phyloP scores from a whole-genome alignment of 2,797 vertebrate species.

The Coregonus suidteri region DNA sequence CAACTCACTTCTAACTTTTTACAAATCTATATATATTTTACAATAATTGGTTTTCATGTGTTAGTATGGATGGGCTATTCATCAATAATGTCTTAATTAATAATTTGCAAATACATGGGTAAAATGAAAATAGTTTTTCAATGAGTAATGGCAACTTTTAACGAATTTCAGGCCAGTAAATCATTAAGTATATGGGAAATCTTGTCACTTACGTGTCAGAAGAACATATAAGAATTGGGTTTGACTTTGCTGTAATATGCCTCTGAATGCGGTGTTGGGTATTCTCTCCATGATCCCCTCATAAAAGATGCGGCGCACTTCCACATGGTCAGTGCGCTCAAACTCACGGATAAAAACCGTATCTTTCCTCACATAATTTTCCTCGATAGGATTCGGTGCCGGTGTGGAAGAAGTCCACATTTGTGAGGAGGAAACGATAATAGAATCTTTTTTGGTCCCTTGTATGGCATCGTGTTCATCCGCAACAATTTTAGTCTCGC shows the following conservation, averaged over 20 bases:
- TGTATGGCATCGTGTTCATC: slow-evolving; percentile 91
- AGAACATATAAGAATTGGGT: slow-evolving; percentile 88
- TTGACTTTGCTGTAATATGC: slow-evolving; percentile 85
- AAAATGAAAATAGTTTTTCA: slow-evolving; percentile 8
- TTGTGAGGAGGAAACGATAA: slow-evolving; percentile 78
- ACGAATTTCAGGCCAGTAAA: not conserved
- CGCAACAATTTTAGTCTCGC: slow-evolving; percentile 97
- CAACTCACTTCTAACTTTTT: not conserved
- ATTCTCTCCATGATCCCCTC: slow-evolving; percentile 96
- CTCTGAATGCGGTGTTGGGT: slow-evolving; percentile 92
- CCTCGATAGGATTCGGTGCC: slow-evolving; percentile 65
- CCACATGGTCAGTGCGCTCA: slow-evolving; percentile 84
- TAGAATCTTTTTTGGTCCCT: slow-evolving; percentile 87
- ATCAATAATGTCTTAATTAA: not conserved
- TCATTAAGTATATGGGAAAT: not conserved
- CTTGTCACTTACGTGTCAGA: slow-evolving; percentile 84
- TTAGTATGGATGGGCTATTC: not conserved
- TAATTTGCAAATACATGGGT: not conserved
- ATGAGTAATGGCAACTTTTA: not conserved
- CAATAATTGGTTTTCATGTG: not conserved
- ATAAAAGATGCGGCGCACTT: slow-evolving; percentile 92
- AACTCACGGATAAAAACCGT: slow-evolving; percentile 90
- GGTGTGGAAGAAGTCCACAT: slow-evolving; percentile 83
- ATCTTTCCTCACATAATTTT: slow-evolving; percentile 72
- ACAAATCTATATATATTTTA: not conserved